These are phyloP conservation scores for Hyposoter didymator DNA, from an alignment of 2,888 invertebrate genomes.

Conservation along the genomic window DNA sequence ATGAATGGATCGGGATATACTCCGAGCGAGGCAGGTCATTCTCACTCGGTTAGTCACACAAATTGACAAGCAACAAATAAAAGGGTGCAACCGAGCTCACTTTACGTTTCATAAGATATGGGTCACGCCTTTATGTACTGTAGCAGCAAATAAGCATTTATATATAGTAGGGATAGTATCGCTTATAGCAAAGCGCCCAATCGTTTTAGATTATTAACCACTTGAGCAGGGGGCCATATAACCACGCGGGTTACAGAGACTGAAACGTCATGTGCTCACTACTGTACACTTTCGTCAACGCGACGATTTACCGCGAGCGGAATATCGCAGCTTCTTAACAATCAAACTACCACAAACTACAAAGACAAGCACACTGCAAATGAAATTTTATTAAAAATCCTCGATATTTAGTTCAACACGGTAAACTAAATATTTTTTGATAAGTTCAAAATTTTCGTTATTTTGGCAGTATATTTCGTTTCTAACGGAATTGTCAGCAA, in stretches of 20 bases:
- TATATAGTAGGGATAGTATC: conserved; percentile 27
- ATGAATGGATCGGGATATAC: conserved; percentile 49
- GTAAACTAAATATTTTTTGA: no score
- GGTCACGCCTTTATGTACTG: conserved; percentile 13
- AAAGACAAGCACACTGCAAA: no score
- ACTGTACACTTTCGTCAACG: conserved; percentile 17
- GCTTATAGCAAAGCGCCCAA: conserved; percentile 57
- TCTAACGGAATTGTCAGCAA: no score
- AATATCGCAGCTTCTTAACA: not conserved
- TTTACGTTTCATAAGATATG: conserved; percentile 1
- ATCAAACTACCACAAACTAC: no score
- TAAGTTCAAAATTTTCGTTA: no score
- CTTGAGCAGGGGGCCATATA: conserved; percentile 62
- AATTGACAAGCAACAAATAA: not conserved
- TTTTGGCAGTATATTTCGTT: no score
- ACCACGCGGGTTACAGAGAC: conserved; percentile 11
- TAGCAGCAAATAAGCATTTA: not conserved
- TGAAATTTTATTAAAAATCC: no score
- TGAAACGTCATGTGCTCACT: conserved; percentile 5
- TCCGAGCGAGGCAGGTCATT: not conserved
- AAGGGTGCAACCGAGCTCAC: not conserved
- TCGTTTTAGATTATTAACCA: conserved; percentile 72
- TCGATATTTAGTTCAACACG: no score
- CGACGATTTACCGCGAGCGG: conserved; percentile 31
- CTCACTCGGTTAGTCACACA: not conserved